phyloP scores from a whole-genome alignment of 92 coral and sea anemone genomes.

The Phenganax subtilis region DNA sequence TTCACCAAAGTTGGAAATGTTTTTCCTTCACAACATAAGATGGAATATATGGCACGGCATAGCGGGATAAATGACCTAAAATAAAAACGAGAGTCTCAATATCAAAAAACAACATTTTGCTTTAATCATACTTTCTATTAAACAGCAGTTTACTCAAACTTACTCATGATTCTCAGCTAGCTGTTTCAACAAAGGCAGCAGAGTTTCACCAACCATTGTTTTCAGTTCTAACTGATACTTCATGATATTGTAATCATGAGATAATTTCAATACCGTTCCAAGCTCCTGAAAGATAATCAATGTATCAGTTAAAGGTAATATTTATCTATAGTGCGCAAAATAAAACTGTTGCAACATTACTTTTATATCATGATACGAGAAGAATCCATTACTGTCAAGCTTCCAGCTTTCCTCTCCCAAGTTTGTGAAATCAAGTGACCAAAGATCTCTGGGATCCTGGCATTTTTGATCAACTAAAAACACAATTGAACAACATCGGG shows the following conservation, averaged over 20 bases:
- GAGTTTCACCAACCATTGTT: constrained; percentile 43
- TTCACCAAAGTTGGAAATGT: constrained; percentile 65
- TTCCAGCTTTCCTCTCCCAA: not conserved
- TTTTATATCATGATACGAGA: constrained; percentile 11
- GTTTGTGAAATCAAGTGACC: not conserved
- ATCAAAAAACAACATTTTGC: not conserved
- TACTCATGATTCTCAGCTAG: constrained; percentile 46
- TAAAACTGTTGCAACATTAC: not conserved
- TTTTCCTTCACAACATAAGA: constrained; percentile 56
- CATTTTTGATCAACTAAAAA: not conserved
- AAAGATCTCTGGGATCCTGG: not conserved
- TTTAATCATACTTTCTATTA: too few relatives aligned
- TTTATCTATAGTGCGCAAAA: not conserved
- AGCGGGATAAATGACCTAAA: constrained; percentile 54
- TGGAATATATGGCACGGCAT: constrained; percentile 51
- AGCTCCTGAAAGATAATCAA: constrained; percentile 48
- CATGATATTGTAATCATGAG: constrained; percentile 52
- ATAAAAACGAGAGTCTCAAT: not conserved
- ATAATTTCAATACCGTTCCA: constrained; percentile 44
- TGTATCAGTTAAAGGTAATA: not conserved
- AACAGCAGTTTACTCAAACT: constrained; percentile 4
- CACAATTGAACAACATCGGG: too few relatives aligned
- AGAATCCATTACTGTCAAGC: constrained; percentile 4
- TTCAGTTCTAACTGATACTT: constrained; percentile 44
- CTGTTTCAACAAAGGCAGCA: constrained; percentile 52